Percentiles rank a stretch among this genome's conserved stretches.
These are phyloP conservation scores for Grantiella picta DNA, from an alignment of 2,113 vertebrate genomes.

Conservation along the genomic window DNA sequence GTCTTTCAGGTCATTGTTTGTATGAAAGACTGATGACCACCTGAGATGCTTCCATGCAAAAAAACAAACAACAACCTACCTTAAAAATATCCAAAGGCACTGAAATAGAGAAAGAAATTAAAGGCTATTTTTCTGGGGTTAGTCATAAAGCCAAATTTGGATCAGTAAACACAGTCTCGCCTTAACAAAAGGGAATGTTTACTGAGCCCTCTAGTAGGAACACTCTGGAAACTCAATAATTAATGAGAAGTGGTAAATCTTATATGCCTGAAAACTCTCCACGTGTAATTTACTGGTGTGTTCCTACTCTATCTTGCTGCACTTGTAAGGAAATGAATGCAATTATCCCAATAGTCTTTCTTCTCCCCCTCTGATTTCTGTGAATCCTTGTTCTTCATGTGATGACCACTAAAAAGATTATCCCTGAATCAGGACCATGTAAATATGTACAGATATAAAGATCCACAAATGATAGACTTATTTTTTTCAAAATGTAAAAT, in stretches of 20 bases:
- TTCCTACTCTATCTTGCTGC: neutral
- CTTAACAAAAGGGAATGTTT: neutral
- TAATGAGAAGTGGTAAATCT: conserved; percentile 8
- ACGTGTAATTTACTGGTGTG: neutral
- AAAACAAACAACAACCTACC: neutral
- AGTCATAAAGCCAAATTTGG: neutral
- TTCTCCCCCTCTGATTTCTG: neutral
- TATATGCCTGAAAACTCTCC: neutral
- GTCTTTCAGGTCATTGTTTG: neutral
- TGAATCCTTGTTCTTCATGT: neutral
- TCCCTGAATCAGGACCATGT: neutral
- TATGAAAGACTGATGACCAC: neutral
- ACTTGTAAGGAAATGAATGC: neutral
- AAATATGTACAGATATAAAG: neutral
- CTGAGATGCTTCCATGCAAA: neutral
- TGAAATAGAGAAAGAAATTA: neutral
- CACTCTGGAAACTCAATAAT: neutral
- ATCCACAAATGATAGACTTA: neutral
- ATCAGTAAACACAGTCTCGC: neutral
- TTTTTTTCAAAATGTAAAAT: neutral
- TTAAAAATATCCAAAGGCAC: neutral
- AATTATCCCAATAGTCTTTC: neutral
- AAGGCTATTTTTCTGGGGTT: neutral
- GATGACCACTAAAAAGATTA: neutral
- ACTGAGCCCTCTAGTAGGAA: neutral